Conservation (phyloP, 2,113 vertebrate genomes). For the Eclectus roratus region DNA sequence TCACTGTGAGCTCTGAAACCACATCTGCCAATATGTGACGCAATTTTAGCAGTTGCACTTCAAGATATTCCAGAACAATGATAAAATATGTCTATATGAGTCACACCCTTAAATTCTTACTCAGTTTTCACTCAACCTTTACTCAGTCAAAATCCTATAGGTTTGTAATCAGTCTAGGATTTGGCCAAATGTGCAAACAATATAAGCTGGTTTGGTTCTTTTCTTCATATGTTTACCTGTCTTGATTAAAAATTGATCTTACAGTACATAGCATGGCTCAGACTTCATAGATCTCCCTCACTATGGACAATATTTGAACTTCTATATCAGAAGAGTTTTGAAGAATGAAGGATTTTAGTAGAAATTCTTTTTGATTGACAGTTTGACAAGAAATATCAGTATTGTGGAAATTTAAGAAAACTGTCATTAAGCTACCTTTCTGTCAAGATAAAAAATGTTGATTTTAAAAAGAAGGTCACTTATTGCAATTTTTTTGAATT, state of each 20-base stretch:
- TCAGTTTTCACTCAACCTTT: background rate
- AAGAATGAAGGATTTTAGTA: constrained; percentile 44
- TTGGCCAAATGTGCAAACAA: background rate
- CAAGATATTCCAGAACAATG: background rate
- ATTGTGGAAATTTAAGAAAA: constrained; percentile 36
- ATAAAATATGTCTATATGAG: background rate
- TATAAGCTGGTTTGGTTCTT: background rate
- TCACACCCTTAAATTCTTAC: background rate
- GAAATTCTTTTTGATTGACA: constrained; percentile 48
- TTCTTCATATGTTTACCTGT: constrained; percentile 18
- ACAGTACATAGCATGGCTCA: background rate
- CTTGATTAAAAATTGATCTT: constrained; percentile 59
- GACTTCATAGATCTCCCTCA: background rate
- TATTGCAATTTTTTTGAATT: constrained; percentile 69
- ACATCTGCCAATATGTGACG: background rate
- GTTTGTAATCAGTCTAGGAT: background rate
- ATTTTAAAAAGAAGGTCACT: constrained; percentile 72
- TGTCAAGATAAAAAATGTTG: constrained; percentile 60
- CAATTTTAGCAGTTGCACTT: background rate
- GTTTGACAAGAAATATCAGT: constrained; percentile 50
- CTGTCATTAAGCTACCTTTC: constrained; percentile 37
- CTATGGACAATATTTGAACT: constrained; percentile 29
- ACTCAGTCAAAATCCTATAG: background rate
- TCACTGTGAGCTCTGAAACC: background rate
- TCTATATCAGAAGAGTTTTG: background rate